Percentiles rank a stretch among this genome's conserved stretches.
Evolutionary conservation across 2,113 vertebrate genomes (phyloP).

Genomic region (Ctenomys sociabilis): DNA sequence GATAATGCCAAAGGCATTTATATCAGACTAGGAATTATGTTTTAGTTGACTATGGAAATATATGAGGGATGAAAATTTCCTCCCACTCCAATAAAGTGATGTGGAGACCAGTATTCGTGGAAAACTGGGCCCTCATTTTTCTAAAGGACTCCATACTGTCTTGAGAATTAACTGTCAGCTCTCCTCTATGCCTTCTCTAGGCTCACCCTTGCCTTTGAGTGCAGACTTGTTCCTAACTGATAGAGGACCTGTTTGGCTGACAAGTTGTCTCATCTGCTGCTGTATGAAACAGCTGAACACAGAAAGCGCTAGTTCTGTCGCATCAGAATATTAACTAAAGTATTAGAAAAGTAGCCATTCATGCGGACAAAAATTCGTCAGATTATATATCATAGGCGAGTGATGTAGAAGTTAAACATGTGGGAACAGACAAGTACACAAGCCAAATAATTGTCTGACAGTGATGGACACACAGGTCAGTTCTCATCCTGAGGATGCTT

Average conservation of each 20-base stretch:
- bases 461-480: neutral
- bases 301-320: neutral
- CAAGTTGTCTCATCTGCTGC: neutral
- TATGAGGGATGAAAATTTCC: neutral
- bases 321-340: neutral
- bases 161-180: neutral
- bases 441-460: neutral
- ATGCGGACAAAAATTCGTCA: neutral
- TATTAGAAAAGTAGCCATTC: neutral
- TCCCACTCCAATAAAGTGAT: neutral
- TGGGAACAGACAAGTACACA: neutral
- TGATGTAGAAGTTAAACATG: neutral
- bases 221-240: neutral
- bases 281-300: neutral
- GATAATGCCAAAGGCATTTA: slow-evolving; percentile 5
- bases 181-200: neutral
- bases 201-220: neutral
- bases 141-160: neutral
- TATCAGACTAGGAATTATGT: neutral
- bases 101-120: neutral
- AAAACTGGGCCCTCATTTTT: neutral
- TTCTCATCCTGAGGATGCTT: neutral
- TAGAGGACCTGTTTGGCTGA: neutral
- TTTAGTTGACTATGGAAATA: neutral
- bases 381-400: neutral